Conservation (phyloP, 2,888 invertebrate species). For the Caradrina kadenii region DNA sequence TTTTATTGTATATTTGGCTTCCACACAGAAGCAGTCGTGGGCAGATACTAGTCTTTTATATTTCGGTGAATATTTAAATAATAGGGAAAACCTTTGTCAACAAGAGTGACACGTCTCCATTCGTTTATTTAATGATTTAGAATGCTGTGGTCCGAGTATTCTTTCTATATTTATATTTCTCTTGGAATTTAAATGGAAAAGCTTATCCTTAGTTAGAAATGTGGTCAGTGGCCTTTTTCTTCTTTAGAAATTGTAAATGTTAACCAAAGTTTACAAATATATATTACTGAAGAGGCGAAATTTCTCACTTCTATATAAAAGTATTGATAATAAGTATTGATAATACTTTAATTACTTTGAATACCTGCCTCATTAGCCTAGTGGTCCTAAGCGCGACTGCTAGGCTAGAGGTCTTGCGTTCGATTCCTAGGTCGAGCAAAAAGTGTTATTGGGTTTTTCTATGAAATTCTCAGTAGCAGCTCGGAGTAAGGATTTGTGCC, state of each 20-base stretch:
- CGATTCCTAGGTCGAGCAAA: too few species aligned
- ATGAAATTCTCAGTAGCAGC: too few species aligned
- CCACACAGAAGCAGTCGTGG: too few species aligned
- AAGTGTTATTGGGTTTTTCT: too few species aligned
- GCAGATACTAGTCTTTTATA: slow-evolving; percentile 19
- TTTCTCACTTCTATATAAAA: neutral
- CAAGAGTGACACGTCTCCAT: slow-evolving; percentile 36
- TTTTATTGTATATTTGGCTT: too few species aligned
- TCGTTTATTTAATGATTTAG: slow-evolving; percentile 40
- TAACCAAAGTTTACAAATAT: neutral
- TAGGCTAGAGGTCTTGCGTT: too few species aligned
- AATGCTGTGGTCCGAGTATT: slow-evolving; percentile 35
- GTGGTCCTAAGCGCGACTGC: too few species aligned
- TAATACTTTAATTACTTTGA: too few species aligned
- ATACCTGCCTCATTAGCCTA: too few species aligned
- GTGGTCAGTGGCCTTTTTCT: neutral
- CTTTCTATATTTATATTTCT: neutral
- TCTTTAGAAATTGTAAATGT: neutral
- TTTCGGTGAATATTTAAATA: slow-evolving; percentile 38
- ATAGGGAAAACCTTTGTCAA: slow-evolving; percentile 41
- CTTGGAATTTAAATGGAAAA: slow-evolving; percentile 21
- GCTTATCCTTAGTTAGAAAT: neutral
- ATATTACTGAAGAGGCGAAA: neutral
- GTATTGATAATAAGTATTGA: too few species aligned
- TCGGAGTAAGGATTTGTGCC: too few species aligned